Percentiles rank a stretch among this genome's conserved stretches.
Evolutionary conservation across 2,888 invertebrate species (phyloP).

Genomic region (Leptinotarsa haldemani): DNA sequence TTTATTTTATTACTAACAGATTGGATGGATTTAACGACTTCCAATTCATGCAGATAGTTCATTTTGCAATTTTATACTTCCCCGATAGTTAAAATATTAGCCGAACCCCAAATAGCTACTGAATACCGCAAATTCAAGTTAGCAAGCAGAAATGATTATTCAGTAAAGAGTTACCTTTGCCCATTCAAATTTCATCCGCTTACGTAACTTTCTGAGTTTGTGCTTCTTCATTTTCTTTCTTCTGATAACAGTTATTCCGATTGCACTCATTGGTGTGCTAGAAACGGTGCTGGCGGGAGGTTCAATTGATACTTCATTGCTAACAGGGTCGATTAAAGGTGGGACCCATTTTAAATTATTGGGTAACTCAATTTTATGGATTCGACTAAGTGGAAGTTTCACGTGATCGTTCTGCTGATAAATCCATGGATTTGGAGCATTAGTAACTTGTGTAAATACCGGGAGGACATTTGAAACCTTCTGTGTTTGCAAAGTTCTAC

Average conservation of each 20-base stretch:
- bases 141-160: neutral
- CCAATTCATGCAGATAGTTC: too few relatives aligned
- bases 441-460: constrained; percentile 23
- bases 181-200: constrained; percentile 82
- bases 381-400: constrained; percentile 51
- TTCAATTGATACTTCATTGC: constrained; percentile 49
- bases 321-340: constrained; percentile 49
- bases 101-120: too few relatives aligned
- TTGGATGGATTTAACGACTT: too few relatives aligned
- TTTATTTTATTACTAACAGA: too few relatives aligned
- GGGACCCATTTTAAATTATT: constrained; percentile 51
- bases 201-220: constrained; percentile 82
- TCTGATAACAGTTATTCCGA: constrained; percentile 80
- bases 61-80: too few relatives aligned
- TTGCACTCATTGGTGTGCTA: constrained; percentile 76
- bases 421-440: constrained; percentile 56
- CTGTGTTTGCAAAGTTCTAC: neutral
- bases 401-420: constrained; percentile 57
- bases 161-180: constrained; percentile 69
- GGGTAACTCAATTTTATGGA: constrained; percentile 55
- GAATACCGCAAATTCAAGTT: neutral
- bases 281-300: constrained; percentile 53
- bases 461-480: constrained; percentile 2
- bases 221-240: constrained; percentile 90
- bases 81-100: neutral